A percentile compares a stretch with the other conserved stretches of the same genome.
These are phyloP conservation scores for Drosophila elegans DNA, from an alignment of 1,140 invertebrate species.

Conservation along the genomic window DNA sequence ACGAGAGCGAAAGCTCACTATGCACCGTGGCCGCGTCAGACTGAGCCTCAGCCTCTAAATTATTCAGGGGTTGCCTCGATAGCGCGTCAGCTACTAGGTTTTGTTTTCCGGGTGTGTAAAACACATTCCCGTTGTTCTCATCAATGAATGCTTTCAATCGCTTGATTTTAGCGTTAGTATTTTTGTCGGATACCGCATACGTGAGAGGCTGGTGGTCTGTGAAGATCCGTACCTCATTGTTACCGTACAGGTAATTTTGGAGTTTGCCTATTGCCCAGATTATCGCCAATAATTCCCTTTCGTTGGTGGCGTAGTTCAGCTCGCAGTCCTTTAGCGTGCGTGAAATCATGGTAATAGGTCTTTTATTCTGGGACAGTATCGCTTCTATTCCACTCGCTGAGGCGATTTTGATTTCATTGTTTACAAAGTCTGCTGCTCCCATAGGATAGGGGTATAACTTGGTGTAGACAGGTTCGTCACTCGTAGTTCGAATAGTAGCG, in stretches of 20 bases:
- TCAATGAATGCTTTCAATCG: constrained; percentile 38
- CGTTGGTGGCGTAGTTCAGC: constrained; percentile 9
- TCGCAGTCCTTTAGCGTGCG: constrained; percentile 10
- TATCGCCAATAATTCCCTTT: constrained; percentile 11
- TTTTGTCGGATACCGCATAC: constrained; percentile 18
- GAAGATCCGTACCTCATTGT: constrained; percentile 11
- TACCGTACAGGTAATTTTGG: constrained; percentile 27
- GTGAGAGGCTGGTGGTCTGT: constrained; percentile 29
- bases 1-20: constrained; percentile 20
- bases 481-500: too few species aligned
- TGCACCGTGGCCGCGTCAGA: constrained; percentile 18
- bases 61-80: constrained; percentile 7
- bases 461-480: too few species aligned
- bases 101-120: constrained; percentile 32
- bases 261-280: constrained; percentile 10
- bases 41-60: not conserved
- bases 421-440: too few species aligned
- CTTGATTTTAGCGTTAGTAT: constrained; percentile 23
- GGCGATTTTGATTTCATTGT: not conserved
- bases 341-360: too few species aligned
- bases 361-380: not conserved
- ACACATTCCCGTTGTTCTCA: constrained; percentile 22
- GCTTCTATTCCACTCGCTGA: not conserved
- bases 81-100: constrained; percentile 5
- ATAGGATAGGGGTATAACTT: too few species aligned